phyloP scores from a whole-genome alignment of 2,113 vertebrate genomes.

The Lathamus discolor region DNA sequence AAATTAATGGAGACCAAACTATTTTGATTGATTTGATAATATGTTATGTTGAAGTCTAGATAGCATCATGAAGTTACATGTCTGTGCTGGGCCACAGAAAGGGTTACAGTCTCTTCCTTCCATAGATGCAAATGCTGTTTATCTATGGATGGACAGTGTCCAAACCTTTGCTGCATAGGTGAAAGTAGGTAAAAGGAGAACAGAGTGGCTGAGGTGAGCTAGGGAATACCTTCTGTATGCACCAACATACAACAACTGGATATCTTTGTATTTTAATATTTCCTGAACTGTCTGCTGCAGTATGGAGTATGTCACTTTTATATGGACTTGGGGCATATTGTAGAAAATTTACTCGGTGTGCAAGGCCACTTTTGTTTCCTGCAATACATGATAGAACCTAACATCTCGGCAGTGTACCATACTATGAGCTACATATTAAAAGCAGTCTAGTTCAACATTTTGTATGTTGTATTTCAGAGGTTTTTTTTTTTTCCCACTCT shows the following conservation, averaged over 20 bases:
- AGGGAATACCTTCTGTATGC: background rate
- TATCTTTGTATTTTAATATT: background rate
- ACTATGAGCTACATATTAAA: background rate
- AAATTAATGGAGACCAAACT: background rate
- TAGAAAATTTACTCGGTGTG: background rate
- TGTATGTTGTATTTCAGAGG: background rate
- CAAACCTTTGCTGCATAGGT: background rate
- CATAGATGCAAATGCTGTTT: background rate
- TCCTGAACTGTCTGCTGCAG: background rate
- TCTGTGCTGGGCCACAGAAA: background rate
- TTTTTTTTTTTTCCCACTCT: background rate
- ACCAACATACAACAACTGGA: background rate
- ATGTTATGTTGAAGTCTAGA: background rate
- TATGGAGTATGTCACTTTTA: background rate
- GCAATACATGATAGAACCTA: background rate
- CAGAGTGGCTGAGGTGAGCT: background rate
- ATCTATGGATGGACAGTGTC: background rate
- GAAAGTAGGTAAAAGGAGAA: background rate
- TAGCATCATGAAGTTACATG: fast-evolving
- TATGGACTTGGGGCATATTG: background rate
- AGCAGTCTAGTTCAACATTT: background rate
- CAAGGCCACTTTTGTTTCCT: background rate
- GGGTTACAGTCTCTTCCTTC: background rate
- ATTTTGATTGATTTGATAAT: background rate
- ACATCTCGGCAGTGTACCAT: background rate